Evolutionary conservation across 2,888 invertebrate species (phyloP).

Genomic region (Xestia sexstrigata): DNA sequence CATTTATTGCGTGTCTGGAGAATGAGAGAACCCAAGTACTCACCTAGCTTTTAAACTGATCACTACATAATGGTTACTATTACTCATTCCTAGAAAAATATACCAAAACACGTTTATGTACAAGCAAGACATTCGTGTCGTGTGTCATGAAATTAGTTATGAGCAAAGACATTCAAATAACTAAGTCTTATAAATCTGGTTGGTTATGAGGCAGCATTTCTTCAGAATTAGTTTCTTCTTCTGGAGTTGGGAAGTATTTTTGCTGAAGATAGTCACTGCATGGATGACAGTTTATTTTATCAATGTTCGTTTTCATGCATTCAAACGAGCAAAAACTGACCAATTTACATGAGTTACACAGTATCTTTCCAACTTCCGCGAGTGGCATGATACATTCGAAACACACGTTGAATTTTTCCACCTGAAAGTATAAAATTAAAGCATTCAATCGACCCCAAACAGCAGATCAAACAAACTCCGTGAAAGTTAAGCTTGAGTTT

Average conservation of each 20-base stretch:
- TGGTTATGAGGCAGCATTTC: not conserved
- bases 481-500: not conserved
- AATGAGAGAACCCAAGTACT: not conserved
- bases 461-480: not conserved
- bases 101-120: not conserved
- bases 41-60: not conserved
- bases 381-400: constrained; percentile 84
- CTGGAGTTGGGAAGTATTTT: constrained; percentile 72
- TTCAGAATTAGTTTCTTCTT: constrained; percentile 9
- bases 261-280: constrained; percentile 78
- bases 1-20: not conserved
- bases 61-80: not conserved
- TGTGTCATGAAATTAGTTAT: not conserved
- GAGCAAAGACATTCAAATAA: too few relatives aligned
- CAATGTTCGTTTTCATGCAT: constrained; percentile 78
- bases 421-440: constrained; percentile 67
- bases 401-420: constrained; percentile 81
- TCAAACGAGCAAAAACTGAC: constrained; percentile 80
- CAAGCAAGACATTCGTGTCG: not conserved
- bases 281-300: constrained; percentile 78
- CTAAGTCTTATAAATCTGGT: too few relatives aligned
- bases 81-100: not conserved
- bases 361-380: constrained; percentile 67
- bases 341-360: constrained; percentile 77
- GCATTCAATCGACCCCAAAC: not conserved